phyloP scores from a whole-genome alignment of 2,888 invertebrate genomes.

The Agrotis ipsilon region DNA sequence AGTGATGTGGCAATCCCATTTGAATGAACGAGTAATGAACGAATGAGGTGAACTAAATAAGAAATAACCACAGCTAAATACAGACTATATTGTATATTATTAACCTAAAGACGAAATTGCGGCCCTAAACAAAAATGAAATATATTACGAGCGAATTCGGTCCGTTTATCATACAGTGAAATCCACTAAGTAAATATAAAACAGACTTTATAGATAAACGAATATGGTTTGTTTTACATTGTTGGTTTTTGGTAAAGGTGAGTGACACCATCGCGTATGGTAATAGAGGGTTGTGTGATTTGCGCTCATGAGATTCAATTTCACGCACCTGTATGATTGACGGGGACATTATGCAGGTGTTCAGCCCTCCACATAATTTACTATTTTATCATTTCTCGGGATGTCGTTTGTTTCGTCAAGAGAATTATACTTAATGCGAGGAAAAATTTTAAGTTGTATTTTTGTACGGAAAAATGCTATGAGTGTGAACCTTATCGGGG shows the following conservation, averaged over 20 bases:
- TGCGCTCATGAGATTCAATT: constrained; percentile 89
- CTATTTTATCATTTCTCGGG: constrained; percentile 78
- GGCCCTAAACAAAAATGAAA: constrained; percentile 71
- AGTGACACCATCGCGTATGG: constrained; percentile 77
- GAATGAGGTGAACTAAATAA: constrained; percentile 59
- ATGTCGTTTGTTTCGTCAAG: constrained; percentile 72
- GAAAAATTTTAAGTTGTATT: constrained; percentile 21
- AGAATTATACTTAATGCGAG: constrained; percentile 57
- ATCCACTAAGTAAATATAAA: constrained; percentile 36
- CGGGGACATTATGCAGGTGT: constrained; percentile 85
- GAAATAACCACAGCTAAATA: constrained; percentile 57
- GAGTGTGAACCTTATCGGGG: constrained; percentile 54
- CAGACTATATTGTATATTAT: constrained; percentile 62
- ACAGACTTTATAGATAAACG: constrained; percentile 54
- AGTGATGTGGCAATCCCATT: constrained; percentile 47
- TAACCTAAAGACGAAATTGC: constrained; percentile 67
- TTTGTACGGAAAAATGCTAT: constrained; percentile 33
- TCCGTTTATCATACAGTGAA: constrained; percentile 71
- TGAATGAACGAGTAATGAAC: constrained; percentile 44
- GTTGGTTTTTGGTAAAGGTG: constrained; percentile 59
- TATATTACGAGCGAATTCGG: constrained; percentile 68
- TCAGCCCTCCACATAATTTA: constrained; percentile 81
- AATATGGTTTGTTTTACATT: constrained; percentile 66
- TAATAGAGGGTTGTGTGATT: constrained; percentile 84
- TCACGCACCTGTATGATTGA: constrained; percentile 87